Base-by-base conservation (phyloP, 2,888 invertebrate species). In the Calameuta pallipes region DNA sequence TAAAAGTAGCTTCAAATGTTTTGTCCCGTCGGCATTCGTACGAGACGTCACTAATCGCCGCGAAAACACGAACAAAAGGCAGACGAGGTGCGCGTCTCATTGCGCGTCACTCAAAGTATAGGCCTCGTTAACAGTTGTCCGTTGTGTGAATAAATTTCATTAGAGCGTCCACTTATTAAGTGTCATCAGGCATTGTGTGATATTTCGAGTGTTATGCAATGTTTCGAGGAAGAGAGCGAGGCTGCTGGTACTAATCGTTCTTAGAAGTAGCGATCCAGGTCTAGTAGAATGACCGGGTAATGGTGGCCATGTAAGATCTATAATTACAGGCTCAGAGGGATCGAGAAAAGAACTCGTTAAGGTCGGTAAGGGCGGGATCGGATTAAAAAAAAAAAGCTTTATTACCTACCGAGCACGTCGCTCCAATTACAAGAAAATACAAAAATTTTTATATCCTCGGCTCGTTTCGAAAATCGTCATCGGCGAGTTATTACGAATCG, bases 121-220 rank as follows among this genome's bases (percentile, higher is more conserved):
- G 73, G 73, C 73, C 34, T 76, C 34, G 76, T 73, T 30, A 71
- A 37, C 76, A 76, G 41, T 36, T 74, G 15, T 11, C n/a, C 74
- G 34, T 77, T 74, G 69, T 75, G 75, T 75, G 37, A 77, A 77
- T 77, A 75, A 77, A 75, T 69, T 75, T 77, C 77, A 77, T 77
- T 75, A 75, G 75, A 31, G 74, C 68, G 31, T 35, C 34, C 34
- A 69, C 73, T 75, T 77, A 77, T 77, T 77, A 74, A 77, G 77
- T 77, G 77, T 77, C 77, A 69, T 75, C 74, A 74, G 77, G 71
- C 71, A 71, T 71, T 71, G 71, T 71, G 71, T 71, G 71, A 71
- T 71, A 71, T 71, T 71, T 71, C 71, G 76, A 30, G 37, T 69
- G 69, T 77, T 77, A 75, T 77, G 74, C 75, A 74, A 77, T 74